These are phyloP conservation scores for Vulpes ferrilata DNA, from an alignment of 2,113 vertebrate genomes.

Conservation along the genomic window DNA sequence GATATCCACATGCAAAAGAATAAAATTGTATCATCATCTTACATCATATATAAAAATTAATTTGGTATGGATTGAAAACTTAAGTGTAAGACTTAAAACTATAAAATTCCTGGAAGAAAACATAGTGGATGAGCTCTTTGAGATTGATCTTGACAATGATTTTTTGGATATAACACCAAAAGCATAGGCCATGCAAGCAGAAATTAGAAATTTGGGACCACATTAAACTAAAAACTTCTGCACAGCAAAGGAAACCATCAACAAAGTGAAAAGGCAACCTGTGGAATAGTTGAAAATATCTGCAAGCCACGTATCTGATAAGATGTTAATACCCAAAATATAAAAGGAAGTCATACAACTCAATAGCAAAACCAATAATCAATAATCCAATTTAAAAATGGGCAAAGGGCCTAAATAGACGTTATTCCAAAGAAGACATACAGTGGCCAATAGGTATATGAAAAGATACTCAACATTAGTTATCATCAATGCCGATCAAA, in stretches of 20 bases:
- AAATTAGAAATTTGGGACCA: not conserved
- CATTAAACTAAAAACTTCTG: not conserved
- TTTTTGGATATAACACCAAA: not conserved
- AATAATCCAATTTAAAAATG: not conserved
- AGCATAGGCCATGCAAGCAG: not conserved
- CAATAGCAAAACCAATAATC: not conserved
- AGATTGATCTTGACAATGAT: not conserved
- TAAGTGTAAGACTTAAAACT: not conserved
- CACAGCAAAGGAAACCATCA: not conserved
- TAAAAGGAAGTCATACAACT: not conserved
- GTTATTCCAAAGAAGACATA: not conserved
- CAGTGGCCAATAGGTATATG: not conserved
- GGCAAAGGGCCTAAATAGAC: not conserved
- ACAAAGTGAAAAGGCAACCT: not conserved
- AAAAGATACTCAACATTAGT: not conserved
- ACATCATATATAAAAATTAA: not conserved
- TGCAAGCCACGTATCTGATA: not conserved
- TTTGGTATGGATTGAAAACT: not conserved
- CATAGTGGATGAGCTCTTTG: not conserved
- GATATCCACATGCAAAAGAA: not conserved
- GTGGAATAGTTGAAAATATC: not conserved
- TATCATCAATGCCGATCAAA: not conserved
- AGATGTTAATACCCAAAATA: not conserved
- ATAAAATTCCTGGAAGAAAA: not conserved
- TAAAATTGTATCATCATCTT: not conserved